Conservation (phyloP, 2,113 vertebrate genomes). For the Plecotus auritus region DNA sequence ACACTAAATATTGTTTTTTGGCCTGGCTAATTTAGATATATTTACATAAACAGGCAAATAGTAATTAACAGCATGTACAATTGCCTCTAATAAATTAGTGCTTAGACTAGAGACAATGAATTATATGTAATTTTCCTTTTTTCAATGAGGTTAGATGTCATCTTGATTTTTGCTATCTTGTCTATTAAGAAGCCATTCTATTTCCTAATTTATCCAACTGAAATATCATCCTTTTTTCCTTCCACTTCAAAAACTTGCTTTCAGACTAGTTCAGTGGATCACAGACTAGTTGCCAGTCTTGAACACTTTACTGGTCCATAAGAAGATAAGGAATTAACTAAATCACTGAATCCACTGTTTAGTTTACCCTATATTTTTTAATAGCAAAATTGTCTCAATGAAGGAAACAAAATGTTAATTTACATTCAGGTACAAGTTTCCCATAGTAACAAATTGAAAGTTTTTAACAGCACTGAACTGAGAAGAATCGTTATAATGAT, state of each 20-base stretch:
- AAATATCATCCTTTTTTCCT: neutral
- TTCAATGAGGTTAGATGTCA: neutral
- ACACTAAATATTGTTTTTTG: neutral
- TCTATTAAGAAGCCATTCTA: conserved; percentile 15
- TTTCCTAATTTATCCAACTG: neutral
- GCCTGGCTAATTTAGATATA: neutral
- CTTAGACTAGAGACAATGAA: neutral
- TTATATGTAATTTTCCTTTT: neutral
- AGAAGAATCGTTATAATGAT: neutral
- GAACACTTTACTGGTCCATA: neutral
- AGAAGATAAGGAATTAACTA: neutral
- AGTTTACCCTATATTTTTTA: neutral
- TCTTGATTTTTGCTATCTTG: conserved; percentile 6
- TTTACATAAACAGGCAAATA: neutral
- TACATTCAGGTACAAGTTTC: neutral
- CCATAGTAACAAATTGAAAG: neutral
- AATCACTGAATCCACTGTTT: neutral
- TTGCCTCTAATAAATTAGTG: neutral
- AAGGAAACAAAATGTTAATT: conserved; percentile 19
- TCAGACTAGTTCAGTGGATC: neutral
- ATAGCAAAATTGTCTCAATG: neutral
- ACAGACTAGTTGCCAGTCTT: neutral
- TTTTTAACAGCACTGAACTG: conserved; percentile 12
- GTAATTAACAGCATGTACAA: neutral
- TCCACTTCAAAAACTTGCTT: conserved; percentile 11